Base-by-base conservation (phyloP, 2,888 invertebrate genomes). In the Pachydiplax longipennis region DNA sequence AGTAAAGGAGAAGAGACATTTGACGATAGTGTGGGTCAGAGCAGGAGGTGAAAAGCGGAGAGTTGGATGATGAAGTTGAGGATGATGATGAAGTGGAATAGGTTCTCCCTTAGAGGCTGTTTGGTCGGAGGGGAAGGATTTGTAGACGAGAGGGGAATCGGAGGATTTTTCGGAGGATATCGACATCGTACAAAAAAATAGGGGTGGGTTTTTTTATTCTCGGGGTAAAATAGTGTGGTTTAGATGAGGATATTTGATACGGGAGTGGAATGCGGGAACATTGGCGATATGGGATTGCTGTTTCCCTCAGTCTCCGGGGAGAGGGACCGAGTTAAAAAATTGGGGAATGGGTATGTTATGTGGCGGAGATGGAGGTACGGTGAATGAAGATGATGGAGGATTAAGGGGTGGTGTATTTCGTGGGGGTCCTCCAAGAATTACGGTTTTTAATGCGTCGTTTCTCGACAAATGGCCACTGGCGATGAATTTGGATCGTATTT, bases 21-120 rank as follows among this genome's bases (percentile, higher is more conserved):
- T 31, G 80, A 4, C 31, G 31, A 5, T 13, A 13, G 35, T 80
- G 25, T 15, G 37, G 81, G 37, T 37, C 40, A 44, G 35, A 8
- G 37, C n/a, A 15, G 37, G 22, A 81, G 81, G 81, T 44, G 81
- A 40, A 13, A 44, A 73, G 48, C 81, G 13, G 22, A 81, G 80
- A 80, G 80, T 25, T 80, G 80, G 80, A 80, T 80, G 80, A 80
- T 80, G 80, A 80, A 15, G 80, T 80, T 80, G 25, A 80, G n/a
- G 81, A 81, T 40, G 40, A 81, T 81, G 81, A 81, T 81, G 81
- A 81, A 22, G 15, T 40, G 18, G n/a, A n/a, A n/a, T n/a, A n/a
- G n/a, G 22, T 40, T 40, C 73, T 13, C 73, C 31, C 73, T 31
- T 12, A 13, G 10, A 0, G 73, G 65, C 25, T n/a, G 65, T n/a